Evolutionary conservation across 2,797 vertebrate genomes (phyloP).

Genomic region (Telmatherina bonti): DNA sequence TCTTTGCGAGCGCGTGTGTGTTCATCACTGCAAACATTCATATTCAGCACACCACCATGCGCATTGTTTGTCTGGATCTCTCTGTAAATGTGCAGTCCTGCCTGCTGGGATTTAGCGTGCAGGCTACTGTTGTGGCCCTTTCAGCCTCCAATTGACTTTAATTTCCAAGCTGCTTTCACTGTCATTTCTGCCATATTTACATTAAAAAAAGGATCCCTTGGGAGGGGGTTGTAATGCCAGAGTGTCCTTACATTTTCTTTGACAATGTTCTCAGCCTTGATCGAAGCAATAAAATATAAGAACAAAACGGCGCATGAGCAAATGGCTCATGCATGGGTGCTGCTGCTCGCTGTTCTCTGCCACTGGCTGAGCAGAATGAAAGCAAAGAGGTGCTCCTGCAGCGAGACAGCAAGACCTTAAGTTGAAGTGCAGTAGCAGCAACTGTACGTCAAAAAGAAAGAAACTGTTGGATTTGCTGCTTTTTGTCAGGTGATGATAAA

Average conservation of each 20-base stretch:
- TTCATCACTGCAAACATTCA: slow-evolving; percentile 4
- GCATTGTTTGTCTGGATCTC: not conserved
- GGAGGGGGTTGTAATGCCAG: too few species aligned
- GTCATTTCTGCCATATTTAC: not conserved
- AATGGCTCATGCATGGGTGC: not conserved
- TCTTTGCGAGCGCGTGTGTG: not conserved
- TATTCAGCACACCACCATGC: not conserved
- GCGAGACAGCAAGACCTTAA: not conserved
- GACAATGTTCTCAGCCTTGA: not conserved
- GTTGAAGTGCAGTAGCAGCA: not conserved
- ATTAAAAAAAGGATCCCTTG: not conserved
- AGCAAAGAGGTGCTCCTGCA: not conserved
- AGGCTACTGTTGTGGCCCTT: not conserved
- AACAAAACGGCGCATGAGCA: not conserved
- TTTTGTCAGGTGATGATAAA: not conserved
- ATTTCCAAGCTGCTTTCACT: not conserved
- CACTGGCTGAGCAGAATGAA: not conserved
- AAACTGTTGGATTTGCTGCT: not conserved
- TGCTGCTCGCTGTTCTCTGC: not conserved
- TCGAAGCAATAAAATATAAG: not conserved
- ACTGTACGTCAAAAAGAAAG: not conserved
- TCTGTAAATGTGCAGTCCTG: not conserved
- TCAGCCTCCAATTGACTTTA: not conserved
- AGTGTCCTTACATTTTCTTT: not conserved
- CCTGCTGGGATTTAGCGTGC: too few species aligned